Evolutionary conservation across 2,797 vertebrate species (phyloP).

Genomic region (Heteromormyrus szaboi): DNA sequence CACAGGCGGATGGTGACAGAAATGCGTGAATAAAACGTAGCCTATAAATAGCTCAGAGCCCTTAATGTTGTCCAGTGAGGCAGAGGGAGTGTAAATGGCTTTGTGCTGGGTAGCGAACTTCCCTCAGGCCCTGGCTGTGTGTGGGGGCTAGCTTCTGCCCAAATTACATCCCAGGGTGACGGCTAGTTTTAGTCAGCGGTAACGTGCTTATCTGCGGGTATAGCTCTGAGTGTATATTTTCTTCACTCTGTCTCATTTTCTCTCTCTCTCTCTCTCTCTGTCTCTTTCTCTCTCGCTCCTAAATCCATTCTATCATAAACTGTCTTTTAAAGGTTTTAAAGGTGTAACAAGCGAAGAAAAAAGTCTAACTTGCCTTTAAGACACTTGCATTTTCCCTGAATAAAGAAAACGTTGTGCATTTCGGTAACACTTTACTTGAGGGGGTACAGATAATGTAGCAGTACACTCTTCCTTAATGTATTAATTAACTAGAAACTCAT

Average conservation of each 20-base stretch:
- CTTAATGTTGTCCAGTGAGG: not conserved
- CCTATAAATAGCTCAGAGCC: not conserved
- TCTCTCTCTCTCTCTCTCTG: not conserved
- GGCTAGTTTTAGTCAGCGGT: not conserved
- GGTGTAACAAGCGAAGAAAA: not conserved
- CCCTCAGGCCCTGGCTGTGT: constrained; percentile 32
- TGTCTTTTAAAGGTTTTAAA: not conserved
- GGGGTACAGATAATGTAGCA: not conserved
- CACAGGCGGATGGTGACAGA: constrained; percentile 1
- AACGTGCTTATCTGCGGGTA: not conserved
- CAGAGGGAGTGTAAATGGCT: constrained; percentile 20
- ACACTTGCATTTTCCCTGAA: not conserved
- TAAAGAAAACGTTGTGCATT: not conserved
- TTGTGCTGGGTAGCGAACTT: constrained; percentile 4
- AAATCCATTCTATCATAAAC: constrained; percentile 17
- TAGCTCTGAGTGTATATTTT: not conserved
- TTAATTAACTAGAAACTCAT: not conserved
- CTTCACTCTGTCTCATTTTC: not conserved
- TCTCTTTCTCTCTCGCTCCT: not conserved
- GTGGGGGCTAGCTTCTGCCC: constrained; percentile 39
- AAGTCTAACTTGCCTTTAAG: not conserved
- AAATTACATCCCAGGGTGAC: constrained; percentile 31
- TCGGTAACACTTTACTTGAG: not conserved
- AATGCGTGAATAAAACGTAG: not conserved
- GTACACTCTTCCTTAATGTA: not conserved